These are phyloP conservation scores for Drosophila asahinai DNA, from an alignment of 1,140 invertebrate genomes.

Conservation along the genomic window DNA sequence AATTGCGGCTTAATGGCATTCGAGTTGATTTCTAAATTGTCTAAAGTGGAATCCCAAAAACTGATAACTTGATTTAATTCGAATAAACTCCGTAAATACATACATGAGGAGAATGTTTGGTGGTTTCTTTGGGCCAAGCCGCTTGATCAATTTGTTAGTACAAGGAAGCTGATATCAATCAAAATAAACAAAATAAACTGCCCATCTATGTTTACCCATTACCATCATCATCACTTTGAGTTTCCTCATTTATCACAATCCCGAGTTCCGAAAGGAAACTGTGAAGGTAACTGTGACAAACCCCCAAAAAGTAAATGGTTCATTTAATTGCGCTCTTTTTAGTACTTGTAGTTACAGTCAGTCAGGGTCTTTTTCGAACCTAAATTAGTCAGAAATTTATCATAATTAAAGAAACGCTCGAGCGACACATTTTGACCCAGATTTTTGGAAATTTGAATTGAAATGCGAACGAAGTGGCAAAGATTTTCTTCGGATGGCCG, in stretches of 20 bases:
- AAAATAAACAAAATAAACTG: background rate
- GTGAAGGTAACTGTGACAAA: slow-evolving; percentile 38
- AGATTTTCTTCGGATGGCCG: slow-evolving; percentile 61
- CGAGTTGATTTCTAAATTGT: slow-evolving; percentile 33
- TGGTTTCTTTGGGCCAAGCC: slow-evolving; percentile 1
- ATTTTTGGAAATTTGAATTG: slow-evolving; percentile 46
- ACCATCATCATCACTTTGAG: background rate
- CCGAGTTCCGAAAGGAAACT: slow-evolving; percentile 41
- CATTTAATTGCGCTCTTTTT: slow-evolving; percentile 45
- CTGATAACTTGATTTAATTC: slow-evolving; percentile 23
- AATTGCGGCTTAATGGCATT: slow-evolving; percentile 50
- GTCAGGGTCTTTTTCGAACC: slow-evolving; percentile 26
- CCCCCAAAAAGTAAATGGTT: slow-evolving; percentile 29
- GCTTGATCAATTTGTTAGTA: slow-evolving; percentile 12
- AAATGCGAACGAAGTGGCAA: slow-evolving; percentile 54
- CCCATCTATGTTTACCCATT: slow-evolving; percentile 3
- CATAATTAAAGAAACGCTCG: slow-evolving; percentile 64
- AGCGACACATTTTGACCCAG: slow-evolving; percentile 77
- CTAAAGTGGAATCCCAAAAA: slow-evolving; percentile 24
- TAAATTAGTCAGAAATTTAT: slow-evolving; percentile 59
- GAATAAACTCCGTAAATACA: background rate
- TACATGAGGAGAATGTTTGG: slow-evolving; percentile 1
- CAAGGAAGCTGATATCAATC: slow-evolving; percentile 16
- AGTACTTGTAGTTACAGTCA: slow-evolving; percentile 46
- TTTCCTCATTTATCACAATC: slow-evolving; percentile 30